phyloP scores from a whole-genome alignment of 2,888 invertebrate genomes.

The Zootermopsis nevadensis region DNA sequence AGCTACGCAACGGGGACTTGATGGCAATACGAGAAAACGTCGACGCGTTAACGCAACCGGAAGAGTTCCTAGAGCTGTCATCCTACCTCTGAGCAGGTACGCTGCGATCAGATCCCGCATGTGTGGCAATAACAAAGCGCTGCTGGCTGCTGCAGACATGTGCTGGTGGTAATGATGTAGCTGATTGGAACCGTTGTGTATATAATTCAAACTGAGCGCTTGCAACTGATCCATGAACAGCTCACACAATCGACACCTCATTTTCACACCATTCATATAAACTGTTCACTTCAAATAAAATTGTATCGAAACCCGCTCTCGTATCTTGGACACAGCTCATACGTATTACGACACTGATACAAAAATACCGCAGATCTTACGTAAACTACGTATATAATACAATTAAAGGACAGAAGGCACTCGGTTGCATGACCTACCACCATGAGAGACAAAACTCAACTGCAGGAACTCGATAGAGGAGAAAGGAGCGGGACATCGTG shows the following conservation, averaged over 20 bases:
- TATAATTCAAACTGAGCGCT: neutral
- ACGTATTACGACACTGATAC: neutral
- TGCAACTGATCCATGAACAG: slow-evolving; percentile 46
- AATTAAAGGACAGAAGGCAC: slow-evolving; percentile 14
- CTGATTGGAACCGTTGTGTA: neutral
- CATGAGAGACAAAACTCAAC: slow-evolving; percentile 40
- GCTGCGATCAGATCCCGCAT: slow-evolving; percentile 74
- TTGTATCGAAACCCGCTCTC: neutral
- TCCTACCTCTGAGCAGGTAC: slow-evolving; percentile 73
- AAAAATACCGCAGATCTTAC: neutral
- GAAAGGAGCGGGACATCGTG: slow-evolving; percentile 45
- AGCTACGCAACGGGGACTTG: too few relatives aligned
- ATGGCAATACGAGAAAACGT: too few relatives aligned
- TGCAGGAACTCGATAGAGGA: slow-evolving; percentile 39
- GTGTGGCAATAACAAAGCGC: slow-evolving; percentile 62
- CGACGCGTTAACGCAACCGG: neutral
- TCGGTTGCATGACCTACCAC: neutral
- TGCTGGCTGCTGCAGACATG: slow-evolving; percentile 48
- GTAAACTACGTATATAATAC: neutral
- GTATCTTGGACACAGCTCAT: neutral
- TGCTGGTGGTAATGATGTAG: slow-evolving; percentile 57
- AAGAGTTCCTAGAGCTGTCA: neutral
- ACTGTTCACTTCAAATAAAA: neutral
- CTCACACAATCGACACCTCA: slow-evolving; percentile 49
- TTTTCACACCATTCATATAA: slow-evolving; percentile 21